Percentiles rank a stretch among this genome's conserved stretches.
phyloP scores from a whole-genome alignment of 2,797 vertebrate species.

The Taenioides sp. region DNA sequence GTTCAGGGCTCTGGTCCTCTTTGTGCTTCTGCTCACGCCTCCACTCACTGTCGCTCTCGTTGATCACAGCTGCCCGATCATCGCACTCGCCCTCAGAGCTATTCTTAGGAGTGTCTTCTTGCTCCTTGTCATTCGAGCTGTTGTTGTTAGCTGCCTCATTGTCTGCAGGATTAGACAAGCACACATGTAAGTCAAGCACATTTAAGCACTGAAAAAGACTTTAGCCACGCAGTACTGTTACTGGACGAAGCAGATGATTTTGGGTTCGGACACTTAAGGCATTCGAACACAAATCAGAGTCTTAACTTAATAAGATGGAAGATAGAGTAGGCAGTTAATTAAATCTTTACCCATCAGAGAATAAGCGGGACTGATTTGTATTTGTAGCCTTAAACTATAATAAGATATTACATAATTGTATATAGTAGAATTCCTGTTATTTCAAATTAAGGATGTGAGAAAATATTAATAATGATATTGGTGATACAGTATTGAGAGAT shows the following conservation, averaged over 20 bases:
- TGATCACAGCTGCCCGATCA: constrained; percentile 42
- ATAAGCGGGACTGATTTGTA: not conserved
- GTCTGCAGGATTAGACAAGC: constrained; percentile 35
- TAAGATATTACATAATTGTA: not conserved
- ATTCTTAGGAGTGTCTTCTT: constrained; percentile 41
- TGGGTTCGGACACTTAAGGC: not conserved
- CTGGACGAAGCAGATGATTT: not conserved
- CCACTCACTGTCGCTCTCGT: constrained; percentile 27
- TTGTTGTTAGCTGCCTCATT: constrained; percentile 26
- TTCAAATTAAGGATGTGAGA: not conserved
- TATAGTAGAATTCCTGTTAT: not conserved
- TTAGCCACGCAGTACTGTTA: not conserved
- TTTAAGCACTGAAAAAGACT: not conserved
- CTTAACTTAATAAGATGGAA: not conserved
- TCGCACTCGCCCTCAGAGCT: constrained; percentile 47
- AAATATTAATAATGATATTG: not conserved
- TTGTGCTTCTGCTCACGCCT: constrained; percentile 46
- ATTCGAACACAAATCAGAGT: not conserved
- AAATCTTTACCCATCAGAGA: not conserved
- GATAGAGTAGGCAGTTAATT: not conserved
- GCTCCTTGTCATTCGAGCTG: constrained; percentile 45
- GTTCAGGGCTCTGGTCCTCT: constrained; percentile 48
- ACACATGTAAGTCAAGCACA: not conserved
- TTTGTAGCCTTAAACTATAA: not conserved
- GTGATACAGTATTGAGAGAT: not conserved